Conservation (phyloP, 1,140 invertebrate genomes). For the Pissodes strobi region DNA sequence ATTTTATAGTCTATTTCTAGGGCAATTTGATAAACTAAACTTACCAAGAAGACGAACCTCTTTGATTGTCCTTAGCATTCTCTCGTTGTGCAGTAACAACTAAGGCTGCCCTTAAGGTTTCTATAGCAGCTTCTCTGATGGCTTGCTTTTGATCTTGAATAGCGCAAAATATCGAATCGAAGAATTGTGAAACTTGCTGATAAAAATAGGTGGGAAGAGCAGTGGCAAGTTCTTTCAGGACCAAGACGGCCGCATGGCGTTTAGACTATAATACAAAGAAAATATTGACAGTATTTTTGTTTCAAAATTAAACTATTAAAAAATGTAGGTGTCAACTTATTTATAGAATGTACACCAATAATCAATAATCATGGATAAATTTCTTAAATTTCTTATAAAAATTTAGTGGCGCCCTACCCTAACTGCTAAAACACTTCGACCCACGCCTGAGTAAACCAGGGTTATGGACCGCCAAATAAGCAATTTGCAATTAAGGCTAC, state of each 20-base stretch:
- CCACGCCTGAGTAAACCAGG: no score
- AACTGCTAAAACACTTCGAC: no score
- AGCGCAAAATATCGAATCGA: conserved; percentile 93
- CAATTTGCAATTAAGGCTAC: no score
- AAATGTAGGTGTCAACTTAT: no score
- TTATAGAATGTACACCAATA: no score
- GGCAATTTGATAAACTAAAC: conserved; percentile 2
- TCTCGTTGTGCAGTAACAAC: conserved; percentile 94
- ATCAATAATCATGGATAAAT: no score
- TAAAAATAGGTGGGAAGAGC: conserved; percentile 98
- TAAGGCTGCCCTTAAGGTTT: conserved; percentile 89
- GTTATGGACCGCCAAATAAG: no score
- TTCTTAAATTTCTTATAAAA: no score
- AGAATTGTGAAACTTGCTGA: conserved; percentile 95
- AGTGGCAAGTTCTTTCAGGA: conserved; percentile 91
- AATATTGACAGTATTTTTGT: no score
- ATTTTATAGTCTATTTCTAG: no score
- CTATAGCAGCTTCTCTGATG: conserved; percentile 90
- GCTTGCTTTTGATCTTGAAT: conserved; percentile 90
- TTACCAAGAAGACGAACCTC: conserved; percentile 78
- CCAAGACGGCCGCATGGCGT: conserved; percentile 88
- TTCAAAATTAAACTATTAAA: neutral
- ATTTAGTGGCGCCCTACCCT: no score
- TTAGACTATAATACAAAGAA: conserved; percentile 62
- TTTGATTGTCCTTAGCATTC: conserved; percentile 85